Base-by-base conservation (phyloP, 2,113 vertebrate species). In the Dicerorhinus sumatrensis region DNA sequence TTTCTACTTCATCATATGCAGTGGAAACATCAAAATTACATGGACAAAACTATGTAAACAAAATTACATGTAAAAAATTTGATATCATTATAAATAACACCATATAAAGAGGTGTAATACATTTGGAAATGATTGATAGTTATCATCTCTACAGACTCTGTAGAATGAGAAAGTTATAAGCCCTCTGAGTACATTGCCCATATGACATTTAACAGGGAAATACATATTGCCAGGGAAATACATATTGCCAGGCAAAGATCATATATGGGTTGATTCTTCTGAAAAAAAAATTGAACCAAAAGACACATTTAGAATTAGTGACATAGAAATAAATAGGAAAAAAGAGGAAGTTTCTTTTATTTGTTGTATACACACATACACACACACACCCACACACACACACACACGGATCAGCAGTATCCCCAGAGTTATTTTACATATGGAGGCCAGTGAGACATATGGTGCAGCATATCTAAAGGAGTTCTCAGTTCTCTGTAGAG, bases 251-350 rank as follows among this genome's bases (percentile, higher is more conserved):
- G 51, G 46, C 33, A 84, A 80, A 89, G 83, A 56, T 69, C 48
- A 88, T 60, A 84, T 80, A 58, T 56, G 27, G 33, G n/a, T 60
- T 20, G 21, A 23, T 76, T 84, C 69, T 84, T 88, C 51, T 60
- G 69, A 79, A 76, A 42, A 90, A 72, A 80, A 80, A 90, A 46
- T 25, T 42, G 63, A 65, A 42, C 56, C 56, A 31, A 84, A 46
- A 87, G 63, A 89, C 14, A 69, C 13, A 48, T n/a, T 95, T 83
- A 72, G 67, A 88, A 91, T 79, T 91, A 95, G 79, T 70, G 31
- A 42, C 51, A 33, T 33, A 48, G 36, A 62, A 73, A 92, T 65
- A 75, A 80, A 67, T 10, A 36, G 21, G 31, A 96, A 69, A 79
- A 18, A 63, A 11, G 2, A 84, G 11, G 9, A 6, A 12, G 8